Evolutionary conservation across 1,140 invertebrate species (phyloP).

Genomic region (Venturia canescens): DNA sequence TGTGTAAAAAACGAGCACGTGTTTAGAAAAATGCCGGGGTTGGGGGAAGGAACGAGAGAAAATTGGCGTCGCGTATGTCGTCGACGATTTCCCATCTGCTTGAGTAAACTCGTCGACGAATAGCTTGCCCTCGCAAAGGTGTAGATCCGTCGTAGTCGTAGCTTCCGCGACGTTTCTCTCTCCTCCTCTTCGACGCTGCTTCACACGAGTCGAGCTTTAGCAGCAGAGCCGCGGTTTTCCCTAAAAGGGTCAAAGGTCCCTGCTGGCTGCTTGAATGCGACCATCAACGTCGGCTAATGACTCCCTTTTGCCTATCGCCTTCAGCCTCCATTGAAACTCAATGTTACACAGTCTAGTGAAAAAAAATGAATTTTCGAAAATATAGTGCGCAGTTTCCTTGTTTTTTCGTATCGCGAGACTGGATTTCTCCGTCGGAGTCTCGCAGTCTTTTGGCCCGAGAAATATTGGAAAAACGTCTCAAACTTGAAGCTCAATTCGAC

Average conservation of each 20-base stretch:
- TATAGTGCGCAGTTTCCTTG: neutral
- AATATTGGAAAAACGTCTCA: too few species aligned
- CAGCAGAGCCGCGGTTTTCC: neutral
- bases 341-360: conserved; percentile 19
- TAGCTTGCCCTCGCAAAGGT: conserved; percentile 47
- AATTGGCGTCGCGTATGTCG: conserved; percentile 28
- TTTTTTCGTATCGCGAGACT: neutral
- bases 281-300: conserved; percentile 59
- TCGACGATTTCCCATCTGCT: conserved; percentile 55
- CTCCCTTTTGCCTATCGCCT: conserved; percentile 45
- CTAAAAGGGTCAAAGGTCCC: conserved; percentile 33
- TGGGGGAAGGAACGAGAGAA: conserved; percentile 44
- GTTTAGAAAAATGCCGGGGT: conserved; percentile 39
- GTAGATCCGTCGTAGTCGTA: conserved; percentile 48
- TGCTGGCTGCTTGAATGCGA: conserved; percentile 55
- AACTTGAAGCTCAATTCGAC: too few species aligned
- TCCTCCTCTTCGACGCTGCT: neutral
- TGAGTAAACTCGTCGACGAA: conserved; percentile 59
- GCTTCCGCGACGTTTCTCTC: conserved; percentile 9
- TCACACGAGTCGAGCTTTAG: neutral
- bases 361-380: neutral
- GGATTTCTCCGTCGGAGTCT: too few species aligned
- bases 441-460: too few species aligned
- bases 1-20: neutral
- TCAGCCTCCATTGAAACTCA: neutral